Base-by-base conservation (phyloP, 2,113 vertebrate species). In the Chionis minor region DNA sequence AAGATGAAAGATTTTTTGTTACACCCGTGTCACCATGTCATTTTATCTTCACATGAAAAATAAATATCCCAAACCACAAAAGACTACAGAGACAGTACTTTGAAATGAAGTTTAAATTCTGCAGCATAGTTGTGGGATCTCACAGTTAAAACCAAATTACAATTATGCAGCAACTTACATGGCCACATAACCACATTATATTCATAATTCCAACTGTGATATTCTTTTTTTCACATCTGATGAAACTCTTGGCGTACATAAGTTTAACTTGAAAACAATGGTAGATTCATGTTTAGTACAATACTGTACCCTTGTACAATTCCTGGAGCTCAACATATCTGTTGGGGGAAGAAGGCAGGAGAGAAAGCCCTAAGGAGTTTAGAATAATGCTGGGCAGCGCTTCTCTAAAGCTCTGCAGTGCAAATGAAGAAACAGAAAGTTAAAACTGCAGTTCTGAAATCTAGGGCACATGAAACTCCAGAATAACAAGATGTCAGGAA, bases 131-230 rank as follows among this genome's bases (percentile, higher is more conserved):
- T 86, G 66, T 80, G 75, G 42, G 71, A 83, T 89, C 77, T 90
- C 54, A 83, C 49, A 93, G 75, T 86, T 67, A 81, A 91, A 89
- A 93, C 54, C 56, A 94, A 91, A 94, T 70, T 82, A 86, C 42
- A 75, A 40, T 83, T 75, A 82, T 33, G 32, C 81, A 89, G 77
- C 58, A 88, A 72, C 72, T 88, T 83, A 92, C 90, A 92, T 14
- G n/a, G 66, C 56, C 52, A 69, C 75, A 84, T 52, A 94, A 86
- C 69, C 78, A 78, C 70, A 73, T 73, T 47, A 87, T 49, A 83
- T 73, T 73, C 15, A 4, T 28, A 80, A 56, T 18, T 59, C 70
- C 63, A 91, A 91, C 73, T 84, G 62, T 20, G 59, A 84, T 73
- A 84, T 6, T 90, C 35, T 33, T 81, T 84, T 74, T 77, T 81